Percentiles rank a stretch among this genome's conserved stretches.
Conservation (phyloP, 2,888 invertebrate species). For the Melanostoma mellinum region DNA sequence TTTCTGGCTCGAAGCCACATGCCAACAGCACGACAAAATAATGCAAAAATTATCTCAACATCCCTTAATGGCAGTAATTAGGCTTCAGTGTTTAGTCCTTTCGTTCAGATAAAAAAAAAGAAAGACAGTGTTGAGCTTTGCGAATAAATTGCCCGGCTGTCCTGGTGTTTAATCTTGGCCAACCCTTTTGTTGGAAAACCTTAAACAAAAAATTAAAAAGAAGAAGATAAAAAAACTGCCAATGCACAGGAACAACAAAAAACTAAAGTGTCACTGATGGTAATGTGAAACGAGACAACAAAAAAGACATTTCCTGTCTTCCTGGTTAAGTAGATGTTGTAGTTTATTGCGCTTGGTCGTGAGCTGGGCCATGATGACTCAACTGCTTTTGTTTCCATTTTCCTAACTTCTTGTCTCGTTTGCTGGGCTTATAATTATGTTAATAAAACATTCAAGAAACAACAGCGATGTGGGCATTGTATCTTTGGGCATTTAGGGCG, state of each 20-base stretch:
- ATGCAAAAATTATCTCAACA: constrained; percentile 29
- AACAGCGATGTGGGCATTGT: too few relatives aligned
- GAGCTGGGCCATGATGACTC: constrained; percentile 51
- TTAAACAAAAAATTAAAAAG: too few relatives aligned
- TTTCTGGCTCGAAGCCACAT: constrained; percentile 59
- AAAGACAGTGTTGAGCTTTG: too few relatives aligned
- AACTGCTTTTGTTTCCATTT: constrained; percentile 27
- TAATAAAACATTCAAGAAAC: background rate
- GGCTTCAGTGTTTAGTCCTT: background rate
- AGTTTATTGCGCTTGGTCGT: constrained; percentile 9
- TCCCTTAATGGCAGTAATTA: constrained; percentile 54
- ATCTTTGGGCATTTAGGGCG: too few relatives aligned
- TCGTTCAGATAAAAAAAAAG: constrained; percentile 8
- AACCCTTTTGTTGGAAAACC: constrained; percentile 15
- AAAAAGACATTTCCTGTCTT: constrained; percentile 63
- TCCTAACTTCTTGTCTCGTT: constrained; percentile 18
- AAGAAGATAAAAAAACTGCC: constrained; percentile 30
- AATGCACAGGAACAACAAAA: background rate
- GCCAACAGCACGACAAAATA: constrained; percentile 19
- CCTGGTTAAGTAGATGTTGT: constrained; percentile 18
- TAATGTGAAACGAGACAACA: constrained; percentile 20
- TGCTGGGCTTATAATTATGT: background rate
- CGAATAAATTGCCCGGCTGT: constrained; percentile 8
- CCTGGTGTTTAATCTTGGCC: constrained; percentile 2
- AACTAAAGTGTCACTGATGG: constrained; percentile 18